Percentiles rank a stretch among this genome's conserved stretches.
Evolutionary conservation across 2,888 invertebrate genomes (phyloP).

Genomic region (Syritta pipiens): DNA sequence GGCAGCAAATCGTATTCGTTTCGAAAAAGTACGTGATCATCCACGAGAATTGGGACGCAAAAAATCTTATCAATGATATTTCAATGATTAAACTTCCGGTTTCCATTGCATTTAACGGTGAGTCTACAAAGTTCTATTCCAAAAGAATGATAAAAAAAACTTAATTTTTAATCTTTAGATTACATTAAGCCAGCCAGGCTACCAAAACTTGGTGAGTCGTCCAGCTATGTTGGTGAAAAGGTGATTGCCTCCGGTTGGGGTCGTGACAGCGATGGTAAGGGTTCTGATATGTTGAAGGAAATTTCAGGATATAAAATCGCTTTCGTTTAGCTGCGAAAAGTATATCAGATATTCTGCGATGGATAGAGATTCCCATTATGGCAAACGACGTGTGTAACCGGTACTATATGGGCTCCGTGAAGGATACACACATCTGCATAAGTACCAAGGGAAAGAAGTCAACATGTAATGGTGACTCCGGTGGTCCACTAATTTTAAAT

Average conservation of each 20-base stretch:
- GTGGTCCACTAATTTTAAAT: slow-evolving; percentile 57
- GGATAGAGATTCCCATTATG: slow-evolving; percentile 71
- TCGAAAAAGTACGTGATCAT: slow-evolving; percentile 72
- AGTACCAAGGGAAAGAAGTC: slow-evolving; percentile 52
- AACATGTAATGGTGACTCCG: slow-evolving; percentile 64
- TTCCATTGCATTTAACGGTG: slow-evolving; percentile 77
- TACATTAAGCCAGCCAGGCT: slow-evolving; percentile 53
- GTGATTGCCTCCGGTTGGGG: slow-evolving; percentile 70
- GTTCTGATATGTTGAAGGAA: neutral
- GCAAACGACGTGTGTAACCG: slow-evolving; percentile 70
- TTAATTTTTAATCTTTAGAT: slow-evolving; percentile 14
- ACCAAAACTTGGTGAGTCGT: slow-evolving; percentile 32
- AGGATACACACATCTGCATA: slow-evolving; percentile 63
- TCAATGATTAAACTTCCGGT: slow-evolving; percentile 79
- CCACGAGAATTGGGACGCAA: slow-evolving; percentile 76
- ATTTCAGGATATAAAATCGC: too few relatives aligned
- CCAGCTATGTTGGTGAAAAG: slow-evolving; percentile 33
- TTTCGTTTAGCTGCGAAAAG: slow-evolving; percentile 23
- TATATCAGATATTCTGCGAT: slow-evolving; percentile 64
- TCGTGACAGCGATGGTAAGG: slow-evolving; percentile 59
- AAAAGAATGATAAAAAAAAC: neutral
- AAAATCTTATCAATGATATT: slow-evolving; percentile 78
- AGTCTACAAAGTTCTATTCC: neutral
- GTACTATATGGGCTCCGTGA: slow-evolving; percentile 70
- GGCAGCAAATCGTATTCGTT: slow-evolving; percentile 73